phyloP scores from a whole-genome alignment of 2,888 invertebrate genomes.

The Fragum fragum region DNA sequence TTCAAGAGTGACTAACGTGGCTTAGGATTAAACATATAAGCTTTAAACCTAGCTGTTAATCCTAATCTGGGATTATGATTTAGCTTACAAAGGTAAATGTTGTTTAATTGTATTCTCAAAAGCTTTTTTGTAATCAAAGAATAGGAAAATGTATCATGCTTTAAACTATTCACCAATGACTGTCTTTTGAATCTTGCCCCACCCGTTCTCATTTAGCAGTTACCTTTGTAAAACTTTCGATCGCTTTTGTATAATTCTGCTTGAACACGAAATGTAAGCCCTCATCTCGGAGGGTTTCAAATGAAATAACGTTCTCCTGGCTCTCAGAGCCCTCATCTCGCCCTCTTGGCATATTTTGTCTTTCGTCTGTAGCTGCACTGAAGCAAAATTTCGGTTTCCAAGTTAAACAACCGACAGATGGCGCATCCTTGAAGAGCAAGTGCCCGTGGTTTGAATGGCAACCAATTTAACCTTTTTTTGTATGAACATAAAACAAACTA shows the following conservation, averaged over 20 bases:
- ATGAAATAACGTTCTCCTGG: constrained; percentile 75
- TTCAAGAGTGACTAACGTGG: too few relatives aligned
- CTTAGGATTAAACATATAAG: too few relatives aligned
- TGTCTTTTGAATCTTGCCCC: background rate
- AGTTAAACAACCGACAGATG: constrained; percentile 63
- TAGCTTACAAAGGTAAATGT: too few relatives aligned
- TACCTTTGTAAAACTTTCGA: constrained; percentile 86
- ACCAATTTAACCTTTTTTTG: too few relatives aligned
- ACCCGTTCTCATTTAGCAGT: background rate
- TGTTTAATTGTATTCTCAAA: too few relatives aligned
- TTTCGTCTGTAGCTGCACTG: too few relatives aligned
- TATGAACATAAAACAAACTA: too few relatives aligned
- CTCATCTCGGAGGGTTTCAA: constrained; percentile 83
- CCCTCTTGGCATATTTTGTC: constrained; percentile 72
- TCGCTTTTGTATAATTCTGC: constrained; percentile 83
- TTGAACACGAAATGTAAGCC: constrained; percentile 83
- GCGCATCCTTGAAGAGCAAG: constrained; percentile 20
- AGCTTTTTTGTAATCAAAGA: too few relatives aligned
- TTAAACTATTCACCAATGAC: too few relatives aligned
- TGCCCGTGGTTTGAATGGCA: constrained; percentile 52
- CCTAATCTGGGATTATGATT: too few relatives aligned
- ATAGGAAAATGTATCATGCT: too few relatives aligned
- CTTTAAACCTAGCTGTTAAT: too few relatives aligned
- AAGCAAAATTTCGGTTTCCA: constrained; percentile 49
- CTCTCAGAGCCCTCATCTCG: constrained; percentile 75